Evolutionary conservation across 2,797 vertebrate species (phyloP).

Genomic region (Muraenolepis orangiensis): DNA sequence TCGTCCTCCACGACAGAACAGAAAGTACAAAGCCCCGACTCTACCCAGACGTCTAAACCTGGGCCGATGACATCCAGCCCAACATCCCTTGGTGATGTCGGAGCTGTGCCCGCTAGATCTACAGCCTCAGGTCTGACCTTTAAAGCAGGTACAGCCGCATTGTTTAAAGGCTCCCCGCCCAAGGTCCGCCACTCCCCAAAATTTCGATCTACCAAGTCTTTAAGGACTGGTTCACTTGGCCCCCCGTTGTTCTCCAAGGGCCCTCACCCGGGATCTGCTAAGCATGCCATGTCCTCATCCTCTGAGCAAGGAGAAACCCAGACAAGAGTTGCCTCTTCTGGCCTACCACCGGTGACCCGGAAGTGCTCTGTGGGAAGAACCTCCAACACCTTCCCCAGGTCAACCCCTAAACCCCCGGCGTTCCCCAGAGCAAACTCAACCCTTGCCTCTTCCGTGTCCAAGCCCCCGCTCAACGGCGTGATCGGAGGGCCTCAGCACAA

Average conservation of each 20-base stretch:
- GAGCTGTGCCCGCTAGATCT: constrained; percentile 35
- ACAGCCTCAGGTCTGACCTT: constrained; percentile 28
- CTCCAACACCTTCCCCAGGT: constrained; percentile 69
- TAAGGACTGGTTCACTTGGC: constrained; percentile 43
- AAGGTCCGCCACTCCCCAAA: constrained; percentile 53
- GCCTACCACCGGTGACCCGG: constrained; percentile 48
- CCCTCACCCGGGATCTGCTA: constrained; percentile 24
- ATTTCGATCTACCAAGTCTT: constrained; percentile 32
- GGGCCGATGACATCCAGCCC: constrained; percentile 51
- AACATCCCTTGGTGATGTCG: constrained; percentile 26
- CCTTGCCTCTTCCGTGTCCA: constrained; percentile 57
- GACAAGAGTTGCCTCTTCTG: constrained; percentile 40
- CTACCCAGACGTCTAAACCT: constrained; percentile 48
- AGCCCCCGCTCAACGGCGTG: constrained; percentile 59
- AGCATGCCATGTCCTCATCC: constrained; percentile 27
- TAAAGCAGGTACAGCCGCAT: constrained; percentile 46
- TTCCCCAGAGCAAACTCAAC: constrained; percentile 69
- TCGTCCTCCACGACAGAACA: constrained; percentile 48
- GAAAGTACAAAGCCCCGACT: constrained; percentile 35
- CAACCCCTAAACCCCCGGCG: constrained; percentile 63
- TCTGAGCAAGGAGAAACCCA: constrained; percentile 45
- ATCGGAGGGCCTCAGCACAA: constrained; percentile 65
- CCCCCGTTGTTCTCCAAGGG: constrained; percentile 39
- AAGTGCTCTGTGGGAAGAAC: constrained; percentile 57
- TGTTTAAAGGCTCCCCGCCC: constrained; percentile 49